A percentile compares a stretch with the other conserved stretches of the same genome.
Conservation (phyloP, 2,797 vertebrate genomes). For the Myotis myotis region DNA sequence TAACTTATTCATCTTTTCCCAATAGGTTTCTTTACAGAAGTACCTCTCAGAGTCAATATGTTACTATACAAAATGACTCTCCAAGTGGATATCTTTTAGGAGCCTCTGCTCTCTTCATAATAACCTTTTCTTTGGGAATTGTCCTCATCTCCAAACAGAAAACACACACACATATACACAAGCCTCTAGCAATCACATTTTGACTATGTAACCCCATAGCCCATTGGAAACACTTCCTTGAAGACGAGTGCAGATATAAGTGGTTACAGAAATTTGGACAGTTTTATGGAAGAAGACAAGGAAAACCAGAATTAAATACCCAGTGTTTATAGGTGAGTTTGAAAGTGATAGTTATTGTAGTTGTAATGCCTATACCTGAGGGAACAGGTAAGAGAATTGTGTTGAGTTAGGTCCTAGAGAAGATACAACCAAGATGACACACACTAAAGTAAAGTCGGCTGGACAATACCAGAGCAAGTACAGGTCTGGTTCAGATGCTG, state of each 20-base stretch:
- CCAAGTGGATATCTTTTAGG: background rate
- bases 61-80: background rate
- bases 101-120: background rate
- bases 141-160: background rate
- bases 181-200: background rate
- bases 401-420: background rate
- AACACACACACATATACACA: background rate
- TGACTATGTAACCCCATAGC: background rate
- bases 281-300: background rate
- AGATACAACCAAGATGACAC: background rate
- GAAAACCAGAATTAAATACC: background rate
- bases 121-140: background rate
- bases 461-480: background rate
- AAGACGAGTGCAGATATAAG: background rate
- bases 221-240: background rate
- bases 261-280: background rate
- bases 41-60: background rate
- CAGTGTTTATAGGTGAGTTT: background rate
- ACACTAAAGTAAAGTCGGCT: background rate
- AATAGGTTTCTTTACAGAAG: conserved; percentile 4
- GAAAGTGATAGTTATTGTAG: background rate
- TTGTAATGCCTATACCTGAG: background rate
- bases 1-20: background rate
- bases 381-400: background rate
- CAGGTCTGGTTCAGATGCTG: background rate